Conservation (phyloP, 2,888 invertebrate genomes). For the Callimorpha dominula region DNA sequence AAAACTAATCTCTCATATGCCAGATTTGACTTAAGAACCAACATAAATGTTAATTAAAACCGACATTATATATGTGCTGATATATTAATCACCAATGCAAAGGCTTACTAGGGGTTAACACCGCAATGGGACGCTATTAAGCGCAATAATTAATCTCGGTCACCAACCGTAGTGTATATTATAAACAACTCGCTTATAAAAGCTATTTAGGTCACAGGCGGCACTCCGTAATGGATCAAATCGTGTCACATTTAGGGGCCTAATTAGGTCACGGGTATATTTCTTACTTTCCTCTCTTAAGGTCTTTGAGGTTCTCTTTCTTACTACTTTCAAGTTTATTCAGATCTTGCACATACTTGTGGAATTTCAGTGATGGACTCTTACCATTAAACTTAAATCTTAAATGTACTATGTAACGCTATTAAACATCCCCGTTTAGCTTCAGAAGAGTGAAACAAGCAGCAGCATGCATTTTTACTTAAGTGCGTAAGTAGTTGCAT, state of each 20-base stretch:
- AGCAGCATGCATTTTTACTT: too few species aligned
- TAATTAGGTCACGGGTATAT: neutral
- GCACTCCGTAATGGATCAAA: neutral
- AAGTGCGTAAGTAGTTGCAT: too few species aligned
- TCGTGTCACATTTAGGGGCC: neutral
- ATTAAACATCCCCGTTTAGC: too few species aligned
- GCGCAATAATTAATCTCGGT: constrained; percentile 44
- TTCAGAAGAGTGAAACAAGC: too few species aligned
- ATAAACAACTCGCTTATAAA: constrained; percentile 22
- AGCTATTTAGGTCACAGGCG: constrained; percentile 39
- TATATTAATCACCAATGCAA: constrained; percentile 11
- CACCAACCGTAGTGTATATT: constrained; percentile 27
- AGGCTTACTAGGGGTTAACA: constrained; percentile 30
- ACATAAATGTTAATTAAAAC: neutral
- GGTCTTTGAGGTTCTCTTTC: too few species aligned
- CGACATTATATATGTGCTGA: neutral
- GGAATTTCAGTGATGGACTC: too few species aligned
- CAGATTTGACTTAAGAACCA: neutral
- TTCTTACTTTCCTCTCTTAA: neutral
- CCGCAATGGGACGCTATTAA: constrained; percentile 42
- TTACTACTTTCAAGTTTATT: too few species aligned
- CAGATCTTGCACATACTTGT: too few species aligned
- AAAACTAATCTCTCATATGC: neutral
- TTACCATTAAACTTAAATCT: too few species aligned
- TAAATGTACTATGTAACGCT: too few species aligned